A percentile compares a stretch with the other conserved stretches of the same genome.
Conservation (phyloP, 2,888 invertebrate species). For the Ommatoiulus sabulosus region DNA sequence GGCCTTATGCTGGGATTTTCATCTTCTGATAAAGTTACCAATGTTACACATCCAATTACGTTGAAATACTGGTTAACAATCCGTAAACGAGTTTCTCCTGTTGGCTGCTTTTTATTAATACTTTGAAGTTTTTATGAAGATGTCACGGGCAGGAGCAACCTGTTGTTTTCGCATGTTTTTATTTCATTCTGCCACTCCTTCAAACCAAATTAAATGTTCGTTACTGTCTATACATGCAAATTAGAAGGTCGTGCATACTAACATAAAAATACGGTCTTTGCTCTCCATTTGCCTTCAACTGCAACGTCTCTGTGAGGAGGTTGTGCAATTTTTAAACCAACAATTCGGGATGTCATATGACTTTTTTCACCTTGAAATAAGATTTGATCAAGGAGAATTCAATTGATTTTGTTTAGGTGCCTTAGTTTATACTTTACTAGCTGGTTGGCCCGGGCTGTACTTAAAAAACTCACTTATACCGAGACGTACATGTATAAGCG, state of each 20-base stretch:
- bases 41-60: constrained; percentile 25
- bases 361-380: too few relatives aligned
- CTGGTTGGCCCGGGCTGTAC: too few relatives aligned
- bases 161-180: not conserved
- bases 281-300: not conserved
- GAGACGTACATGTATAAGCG: too few relatives aligned
- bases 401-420: too few relatives aligned
- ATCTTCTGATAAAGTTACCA: not conserved
- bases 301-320: too few relatives aligned
- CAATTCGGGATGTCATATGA: too few relatives aligned
- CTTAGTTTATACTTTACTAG: too few relatives aligned
- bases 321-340: too few relatives aligned
- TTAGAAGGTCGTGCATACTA: not conserved
- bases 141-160: constrained; percentile 13
- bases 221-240: constrained; percentile 16
- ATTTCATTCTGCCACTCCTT: not conserved
- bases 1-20: constrained; percentile 24
- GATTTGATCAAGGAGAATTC: too few relatives aligned
- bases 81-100: not conserved
- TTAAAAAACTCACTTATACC: too few relatives aligned
- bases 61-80: constrained; percentile 34
- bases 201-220: not conserved
- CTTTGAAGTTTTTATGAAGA: constrained; percentile 13
- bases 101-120: not conserved
- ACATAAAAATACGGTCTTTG: not conserved